Evolutionary conservation across 2,888 invertebrate genomes (phyloP), one percentile per base, ranked within the genome.

Genomic region (Lagria hirta): DNA sequence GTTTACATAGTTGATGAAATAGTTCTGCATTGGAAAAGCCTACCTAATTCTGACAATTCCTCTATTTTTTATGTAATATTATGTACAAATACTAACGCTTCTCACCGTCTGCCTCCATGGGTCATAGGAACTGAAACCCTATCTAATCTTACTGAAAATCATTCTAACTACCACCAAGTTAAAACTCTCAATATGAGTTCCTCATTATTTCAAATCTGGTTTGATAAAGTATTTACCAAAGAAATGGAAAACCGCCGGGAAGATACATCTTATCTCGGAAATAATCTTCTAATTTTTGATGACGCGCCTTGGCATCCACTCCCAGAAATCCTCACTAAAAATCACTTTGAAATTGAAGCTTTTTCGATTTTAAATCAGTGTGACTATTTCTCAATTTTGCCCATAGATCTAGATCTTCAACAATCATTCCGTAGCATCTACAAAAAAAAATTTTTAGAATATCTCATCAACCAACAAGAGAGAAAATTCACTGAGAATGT

Each of bases 401-500:
- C 28, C 3, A 21, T 21, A 16, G 37, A 37, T 14, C 1, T 12
- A 11, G 27, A 20, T 21, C 14, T 37, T 3, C 18, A 28, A 20
- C 20, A 8, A 12, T n/a, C n/a, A n/a, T 12, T 37, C 4, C 26
- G 22, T 4, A 12, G 6, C 1, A 14, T n/a, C 1, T 37, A 37
- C 20, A 20, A 22, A 14, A 27, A 10, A 11, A 12, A 28, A 10
- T 20, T 37, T 3, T 12, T 28, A 3, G 11, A 27, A n/a, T 14
- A 28, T 7, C 14, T 37, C 8, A 27, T 28, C 16, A 28, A 37
- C 8, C 28, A 37, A 26, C 28, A 23, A 17, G 11, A 23, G 8
- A 24, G 26, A 14, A 30, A 38, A 38, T 38, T 38, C 10, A 22
- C 28, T 7, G n/a, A n/a, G n/a, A n/a, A n/a, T n/a, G n/a, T n/a